Conservation (phyloP, 2,888 invertebrate species). For the Thymelicus lineola region DNA sequence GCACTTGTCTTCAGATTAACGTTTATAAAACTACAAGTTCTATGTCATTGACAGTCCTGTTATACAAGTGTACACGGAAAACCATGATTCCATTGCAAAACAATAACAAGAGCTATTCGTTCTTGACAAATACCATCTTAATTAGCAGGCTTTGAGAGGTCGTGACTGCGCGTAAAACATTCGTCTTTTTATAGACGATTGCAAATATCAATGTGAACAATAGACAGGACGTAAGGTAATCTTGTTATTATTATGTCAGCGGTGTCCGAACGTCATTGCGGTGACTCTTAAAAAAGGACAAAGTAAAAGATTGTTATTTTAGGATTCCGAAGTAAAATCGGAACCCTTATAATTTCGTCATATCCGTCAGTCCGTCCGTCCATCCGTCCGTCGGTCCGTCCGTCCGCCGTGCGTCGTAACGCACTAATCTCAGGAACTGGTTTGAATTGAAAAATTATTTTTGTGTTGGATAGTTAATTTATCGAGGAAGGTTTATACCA, state of each 20-base stretch:
- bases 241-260: slow-evolving; percentile 1
- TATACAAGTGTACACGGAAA: slow-evolving; percentile 40
- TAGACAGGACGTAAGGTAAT: slow-evolving; percentile 18
- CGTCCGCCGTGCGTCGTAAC: no score
- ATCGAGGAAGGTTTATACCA: no score
- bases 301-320: no score
- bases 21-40: slow-evolving; percentile 4
- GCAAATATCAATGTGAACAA: slow-evolving; percentile 14
- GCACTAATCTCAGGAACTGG: no score
- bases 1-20: slow-evolving; percentile 3
- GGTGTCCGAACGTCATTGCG: neutral
- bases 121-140: slow-evolving; percentile 12
- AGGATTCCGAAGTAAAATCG: no score
- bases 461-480: no score
- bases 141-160: slow-evolving; percentile 26
- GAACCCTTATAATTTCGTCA: no score
- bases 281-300: neutral
- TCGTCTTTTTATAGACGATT: slow-evolving; percentile 28
- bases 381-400: no score
- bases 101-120: slow-evolving; percentile 34
- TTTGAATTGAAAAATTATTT: no score
- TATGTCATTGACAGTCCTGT: slow-evolving; percentile 11
- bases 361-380: no score
- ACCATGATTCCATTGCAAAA: slow-evolving; percentile 36
- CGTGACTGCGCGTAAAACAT: slow-evolving; percentile 34